Conservation (phyloP, 2,888 invertebrate genomes). For the Vesta saturnalis region DNA sequence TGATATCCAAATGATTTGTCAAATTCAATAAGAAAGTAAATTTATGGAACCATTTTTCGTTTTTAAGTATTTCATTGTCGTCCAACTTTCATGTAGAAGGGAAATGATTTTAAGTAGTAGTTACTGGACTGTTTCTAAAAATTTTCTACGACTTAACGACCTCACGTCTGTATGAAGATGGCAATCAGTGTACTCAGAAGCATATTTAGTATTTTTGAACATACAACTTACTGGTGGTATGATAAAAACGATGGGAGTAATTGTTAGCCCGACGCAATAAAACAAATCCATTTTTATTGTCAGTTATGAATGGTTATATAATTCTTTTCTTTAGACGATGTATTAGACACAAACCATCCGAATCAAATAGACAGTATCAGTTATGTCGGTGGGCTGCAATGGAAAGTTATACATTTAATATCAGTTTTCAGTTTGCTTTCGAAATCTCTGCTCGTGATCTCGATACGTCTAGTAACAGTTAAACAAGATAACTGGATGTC, state of each 20-base stretch:
- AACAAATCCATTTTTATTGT: too few relatives aligned
- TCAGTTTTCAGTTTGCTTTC: constrained; percentile 28
- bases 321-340: too few relatives aligned
- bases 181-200: constrained; percentile 8
- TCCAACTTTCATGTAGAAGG: too few relatives aligned
- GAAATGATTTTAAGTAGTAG: constrained; percentile 39
- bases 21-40: constrained; percentile 30
- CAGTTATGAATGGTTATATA: too few relatives aligned
- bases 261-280: too few relatives aligned
- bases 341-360: too few relatives aligned
- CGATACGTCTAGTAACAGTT: constrained; percentile 34
- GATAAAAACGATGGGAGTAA: too few relatives aligned
- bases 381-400: constrained; percentile 41
- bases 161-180: constrained; percentile 20
- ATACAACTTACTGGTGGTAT: too few relatives aligned
- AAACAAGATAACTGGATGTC: constrained; percentile 16
- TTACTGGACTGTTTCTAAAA: constrained; percentile 42
- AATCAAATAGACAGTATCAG: too few relatives aligned
- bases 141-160: constrained; percentile 39
- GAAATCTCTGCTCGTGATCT: constrained; percentile 31
- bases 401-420: too few relatives aligned
- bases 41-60: constrained; percentile 30
- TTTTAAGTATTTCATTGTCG: constrained; percentile 38
- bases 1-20: constrained; percentile 25
- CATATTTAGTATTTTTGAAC: too few relatives aligned